Base-by-base conservation (phyloP, 1,140 invertebrate genomes). In the Battus philenor region DNA sequence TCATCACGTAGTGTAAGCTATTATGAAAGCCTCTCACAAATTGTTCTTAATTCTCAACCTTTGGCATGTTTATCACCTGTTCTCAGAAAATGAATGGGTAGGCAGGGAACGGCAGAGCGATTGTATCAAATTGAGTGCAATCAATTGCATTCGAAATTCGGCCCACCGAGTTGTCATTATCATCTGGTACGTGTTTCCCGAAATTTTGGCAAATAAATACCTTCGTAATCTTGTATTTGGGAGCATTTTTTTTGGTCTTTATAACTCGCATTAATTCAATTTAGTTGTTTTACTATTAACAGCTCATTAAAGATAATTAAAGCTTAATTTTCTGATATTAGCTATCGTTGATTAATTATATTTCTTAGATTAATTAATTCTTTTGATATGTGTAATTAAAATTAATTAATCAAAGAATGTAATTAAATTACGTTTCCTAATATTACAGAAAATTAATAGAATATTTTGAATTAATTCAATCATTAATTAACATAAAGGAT, bases 41-140 rank as follows among this genome's bases (percentile, higher is more conserved):
- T 41, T 29, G 24, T 29, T 41, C 38, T 17, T 29, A 27, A 36
- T 36, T 36, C 17, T 18, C 38, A 27, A 41, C 38, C 38, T 41
- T 41, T 27, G 38, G 22, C 22, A 41, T 41, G 22, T 41, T 41
- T 41, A 41, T 41, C 38, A 27, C 38, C 38, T 41, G 12, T 26
- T 24, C 24, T 10, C 12, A 41, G 22, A 39, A 39, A 39, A 39
- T 39, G 36, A 39, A 26, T 10, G 33, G 33, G 33, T 9, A 22
- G 6, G n/a, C 33, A 29, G 33, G n/a, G 4, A 4, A 15, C 30
- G 8, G 6, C 33, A 17, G 9, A 36, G 53, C 53, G 54, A 59
- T 59, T 59, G 59, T 59, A 62, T 63, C 54, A 58, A 63, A 67
- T 67, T 60, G 56, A 56, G 46, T 44, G 49, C 51, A 56, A 65